Evolutionary conservation across 2,797 vertebrate genomes (phyloP).

Genomic region (Sebastiscus tertius): DNA sequence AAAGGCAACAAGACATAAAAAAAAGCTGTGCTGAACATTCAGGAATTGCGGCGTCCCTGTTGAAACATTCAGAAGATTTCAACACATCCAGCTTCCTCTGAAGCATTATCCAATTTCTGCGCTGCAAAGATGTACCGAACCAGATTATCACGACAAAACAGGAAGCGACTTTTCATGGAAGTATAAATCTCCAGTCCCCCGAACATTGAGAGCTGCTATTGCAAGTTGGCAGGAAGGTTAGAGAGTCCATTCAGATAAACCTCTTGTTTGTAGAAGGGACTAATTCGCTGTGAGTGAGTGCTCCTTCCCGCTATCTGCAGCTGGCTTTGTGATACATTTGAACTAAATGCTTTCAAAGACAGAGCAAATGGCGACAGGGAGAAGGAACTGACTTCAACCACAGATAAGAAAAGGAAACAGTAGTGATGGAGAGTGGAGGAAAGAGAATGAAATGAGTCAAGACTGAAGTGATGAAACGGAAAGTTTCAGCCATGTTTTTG

Average conservation of each 20-base stretch:
- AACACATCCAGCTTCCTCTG: constrained; percentile 17
- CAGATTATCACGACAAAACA: constrained; percentile 37
- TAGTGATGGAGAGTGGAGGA: neutral
- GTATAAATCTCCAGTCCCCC: constrained; percentile 7
- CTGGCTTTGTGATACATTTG: neutral
- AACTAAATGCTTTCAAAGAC: neutral
- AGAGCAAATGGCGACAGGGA: neutral
- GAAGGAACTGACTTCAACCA: constrained; percentile 10
- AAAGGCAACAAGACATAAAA: constrained; percentile 17
- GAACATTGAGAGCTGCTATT: constrained; percentile 12
- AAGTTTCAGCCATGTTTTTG: too few relatives aligned
- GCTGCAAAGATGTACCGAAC: neutral
- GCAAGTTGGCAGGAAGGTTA: constrained; percentile 39
- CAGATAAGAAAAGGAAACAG: constrained; percentile 32
- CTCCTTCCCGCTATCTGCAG: constrained; percentile 7
- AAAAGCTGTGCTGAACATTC: constrained; percentile 3
- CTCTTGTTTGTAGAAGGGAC: constrained; percentile 20
- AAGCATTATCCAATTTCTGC: constrained; percentile 1
- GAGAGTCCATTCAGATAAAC: constrained; percentile 40
- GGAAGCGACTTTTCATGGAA: constrained; percentile 36
- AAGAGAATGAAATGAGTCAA: neutral
- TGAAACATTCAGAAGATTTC: neutral
- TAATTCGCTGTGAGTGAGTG: constrained; percentile 14
- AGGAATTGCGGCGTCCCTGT: neutral
- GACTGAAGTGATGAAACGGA: too few relatives aligned